Percentiles rank a stretch among this genome's conserved stretches.
Conservation (phyloP, 1,140 invertebrate species). For the Eumeta japonica region DNA sequence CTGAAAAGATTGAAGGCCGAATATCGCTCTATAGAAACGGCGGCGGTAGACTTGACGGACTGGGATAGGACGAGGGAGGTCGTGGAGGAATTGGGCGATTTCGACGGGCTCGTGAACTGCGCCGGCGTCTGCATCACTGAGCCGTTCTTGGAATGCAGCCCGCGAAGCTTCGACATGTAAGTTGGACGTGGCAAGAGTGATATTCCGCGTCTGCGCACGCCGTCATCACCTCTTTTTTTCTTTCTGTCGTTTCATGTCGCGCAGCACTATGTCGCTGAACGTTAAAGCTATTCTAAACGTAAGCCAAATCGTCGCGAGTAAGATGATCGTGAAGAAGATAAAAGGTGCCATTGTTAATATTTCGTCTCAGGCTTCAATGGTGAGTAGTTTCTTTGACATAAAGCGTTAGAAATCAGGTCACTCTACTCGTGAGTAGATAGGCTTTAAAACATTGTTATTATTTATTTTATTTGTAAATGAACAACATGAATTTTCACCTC, state of each 20-base stretch:
- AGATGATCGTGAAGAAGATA: constrained; percentile 69
- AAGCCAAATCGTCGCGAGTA: constrained; percentile 72
- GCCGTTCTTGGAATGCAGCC: constrained; percentile 52
- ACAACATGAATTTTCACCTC: no score
- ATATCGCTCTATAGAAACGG: constrained; percentile 62
- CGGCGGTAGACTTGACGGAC: constrained; percentile 69
- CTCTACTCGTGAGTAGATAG: no score
- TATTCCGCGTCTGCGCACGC: no score
- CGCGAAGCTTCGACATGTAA: constrained; percentile 72
- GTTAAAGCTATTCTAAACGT: constrained; percentile 82
- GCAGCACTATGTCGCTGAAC: constrained; percentile 76
- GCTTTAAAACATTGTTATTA: no score
- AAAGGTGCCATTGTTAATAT: constrained; percentile 86
- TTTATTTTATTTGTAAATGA: no score
- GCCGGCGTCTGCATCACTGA: constrained; percentile 34
- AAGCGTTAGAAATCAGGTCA: no score
- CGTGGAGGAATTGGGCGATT: constrained; percentile 30
- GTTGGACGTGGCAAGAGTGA: no score
- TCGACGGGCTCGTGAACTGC: constrained; percentile 39
- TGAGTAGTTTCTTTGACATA: no score
- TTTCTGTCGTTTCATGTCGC: no score
- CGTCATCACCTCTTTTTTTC: no score
- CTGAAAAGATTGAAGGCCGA: constrained; percentile 64
- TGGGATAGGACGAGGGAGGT: constrained; percentile 71
- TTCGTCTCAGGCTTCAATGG: constrained; percentile 73